A percentile compares a stretch with the other conserved stretches of the same genome.
Conservation (phyloP, 2,797 vertebrate genomes). For the Fratercula arctica region DNA sequence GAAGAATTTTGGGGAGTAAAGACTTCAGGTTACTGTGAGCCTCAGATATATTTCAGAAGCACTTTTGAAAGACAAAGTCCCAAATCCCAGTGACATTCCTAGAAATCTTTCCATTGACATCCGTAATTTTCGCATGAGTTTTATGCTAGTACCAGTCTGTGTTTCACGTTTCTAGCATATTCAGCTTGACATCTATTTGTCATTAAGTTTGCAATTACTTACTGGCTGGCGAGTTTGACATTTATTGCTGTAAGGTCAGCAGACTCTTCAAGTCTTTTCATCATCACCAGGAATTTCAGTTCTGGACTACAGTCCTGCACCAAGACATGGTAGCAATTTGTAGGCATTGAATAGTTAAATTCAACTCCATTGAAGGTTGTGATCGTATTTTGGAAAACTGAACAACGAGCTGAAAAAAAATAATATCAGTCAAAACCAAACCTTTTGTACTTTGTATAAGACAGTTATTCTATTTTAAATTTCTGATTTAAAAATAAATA, state of each 20-base stretch:
- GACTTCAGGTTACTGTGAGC: not conserved
- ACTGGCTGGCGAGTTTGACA: conserved; percentile 80
- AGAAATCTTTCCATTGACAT: not conserved
- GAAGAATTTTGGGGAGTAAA: not conserved
- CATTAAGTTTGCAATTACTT: conserved; percentile 49
- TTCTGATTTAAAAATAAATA: not conserved
- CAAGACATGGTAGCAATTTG: conserved; percentile 82
- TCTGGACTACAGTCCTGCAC: conserved; percentile 83
- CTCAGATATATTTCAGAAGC: not conserved
- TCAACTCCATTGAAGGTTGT: conserved; percentile 74
- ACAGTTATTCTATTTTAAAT: not conserved
- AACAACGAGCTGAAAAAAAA: conserved; percentile 65
- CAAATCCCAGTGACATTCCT: not conserved
- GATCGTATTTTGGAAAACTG: conserved; percentile 39
- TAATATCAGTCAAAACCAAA: not conserved
- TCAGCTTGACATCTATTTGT: not conserved
- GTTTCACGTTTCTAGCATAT: not conserved
- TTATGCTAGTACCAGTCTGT: not conserved
- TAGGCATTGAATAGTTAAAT: conserved; percentile 76
- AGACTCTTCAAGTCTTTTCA: conserved; percentile 73
- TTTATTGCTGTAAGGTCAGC: conserved; percentile 70
- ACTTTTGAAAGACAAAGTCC: not conserved
- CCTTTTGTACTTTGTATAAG: not conserved
- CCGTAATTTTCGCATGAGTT: not conserved
- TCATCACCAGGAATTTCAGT: conserved; percentile 82